Conservation (phyloP, 2,113 vertebrate genomes). For the Tragelaphus scriptus region DNA sequence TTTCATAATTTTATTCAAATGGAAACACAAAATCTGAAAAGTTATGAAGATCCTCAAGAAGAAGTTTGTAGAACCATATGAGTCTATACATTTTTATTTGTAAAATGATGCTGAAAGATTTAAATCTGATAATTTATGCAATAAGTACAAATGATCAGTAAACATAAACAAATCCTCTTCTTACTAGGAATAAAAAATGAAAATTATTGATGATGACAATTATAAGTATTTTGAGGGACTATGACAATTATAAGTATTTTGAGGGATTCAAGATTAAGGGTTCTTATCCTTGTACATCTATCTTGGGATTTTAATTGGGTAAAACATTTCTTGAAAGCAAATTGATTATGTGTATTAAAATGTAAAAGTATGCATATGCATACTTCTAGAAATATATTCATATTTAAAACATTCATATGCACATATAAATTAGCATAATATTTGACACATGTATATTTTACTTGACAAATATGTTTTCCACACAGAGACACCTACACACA, state of each 20-base stretch:
- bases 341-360: background rate
- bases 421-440: background rate
- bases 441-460: background rate
- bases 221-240: too few relatives aligned
- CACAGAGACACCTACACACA: background rate
- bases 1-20: background rate
- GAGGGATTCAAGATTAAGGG: background rate
- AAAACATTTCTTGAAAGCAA: background rate
- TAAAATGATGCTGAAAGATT: background rate
- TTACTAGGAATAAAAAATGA: background rate
- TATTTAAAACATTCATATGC: background rate
- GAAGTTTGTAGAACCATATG: background rate
- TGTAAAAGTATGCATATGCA: background rate
- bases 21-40: background rate
- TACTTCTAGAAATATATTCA: background rate
- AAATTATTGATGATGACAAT: background rate
- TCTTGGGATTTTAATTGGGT: background rate
- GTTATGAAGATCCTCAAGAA: background rate
- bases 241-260: background rate
- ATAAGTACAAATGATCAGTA: background rate
- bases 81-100: background rate
- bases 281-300: background rate
- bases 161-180: background rate
- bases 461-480: background rate
- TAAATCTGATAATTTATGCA: background rate